A percentile compares a stretch with the other conserved stretches of the same genome.
These are phyloP conservation scores for Drosophila insularis DNA, from an alignment of 1,140 invertebrate genomes.

Conservation along the genomic window DNA sequence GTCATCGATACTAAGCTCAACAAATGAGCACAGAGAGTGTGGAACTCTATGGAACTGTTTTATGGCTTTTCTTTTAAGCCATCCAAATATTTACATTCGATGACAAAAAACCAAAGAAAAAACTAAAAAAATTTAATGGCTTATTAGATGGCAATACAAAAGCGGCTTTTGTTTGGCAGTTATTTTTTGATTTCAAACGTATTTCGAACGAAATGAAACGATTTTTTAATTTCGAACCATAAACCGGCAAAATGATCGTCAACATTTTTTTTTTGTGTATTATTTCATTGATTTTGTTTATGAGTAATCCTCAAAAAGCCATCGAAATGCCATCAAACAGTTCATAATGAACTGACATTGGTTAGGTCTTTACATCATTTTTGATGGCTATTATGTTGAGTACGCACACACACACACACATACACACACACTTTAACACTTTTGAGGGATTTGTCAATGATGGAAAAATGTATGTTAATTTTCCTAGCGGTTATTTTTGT, in stretches of 20 bases:
- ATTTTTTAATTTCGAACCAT: slow-evolving; percentile 47
- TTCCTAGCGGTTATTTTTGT: slow-evolving; percentile 24
- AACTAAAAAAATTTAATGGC: slow-evolving; percentile 54
- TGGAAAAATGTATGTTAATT: slow-evolving; percentile 57
- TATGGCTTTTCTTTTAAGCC: slow-evolving; percentile 58
- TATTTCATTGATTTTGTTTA: slow-evolving; percentile 19
- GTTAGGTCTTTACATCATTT: slow-evolving; percentile 37
- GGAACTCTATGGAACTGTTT: slow-evolving; percentile 35
- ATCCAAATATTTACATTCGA: slow-evolving; percentile 67
- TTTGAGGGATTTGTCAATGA: slow-evolving; percentile 27
- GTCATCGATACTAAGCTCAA: slow-evolving; percentile 29
- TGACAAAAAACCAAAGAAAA: slow-evolving; percentile 32
- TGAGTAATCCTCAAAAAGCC: slow-evolving; percentile 39
- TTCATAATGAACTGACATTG: slow-evolving; percentile 56
- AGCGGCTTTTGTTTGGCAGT: slow-evolving; percentile 52
- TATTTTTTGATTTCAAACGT: slow-evolving; percentile 22
- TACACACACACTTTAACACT: slow-evolving; percentile 47
- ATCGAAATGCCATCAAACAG: slow-evolving; percentile 45
- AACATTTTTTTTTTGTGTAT: background rate
- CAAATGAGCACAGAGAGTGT: slow-evolving; percentile 33
- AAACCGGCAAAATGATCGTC: slow-evolving; percentile 51
- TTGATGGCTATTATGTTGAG: slow-evolving; percentile 30
- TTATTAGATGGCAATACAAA: slow-evolving; percentile 73
- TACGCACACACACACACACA: slow-evolving; percentile 5
- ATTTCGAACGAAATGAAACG: slow-evolving; percentile 35